Percentiles rank a stretch among this genome's conserved stretches.
These are phyloP conservation scores for Paedocypris micromegethes DNA, from an alignment of 2,797 vertebrate species.

Conservation along the genomic window DNA sequence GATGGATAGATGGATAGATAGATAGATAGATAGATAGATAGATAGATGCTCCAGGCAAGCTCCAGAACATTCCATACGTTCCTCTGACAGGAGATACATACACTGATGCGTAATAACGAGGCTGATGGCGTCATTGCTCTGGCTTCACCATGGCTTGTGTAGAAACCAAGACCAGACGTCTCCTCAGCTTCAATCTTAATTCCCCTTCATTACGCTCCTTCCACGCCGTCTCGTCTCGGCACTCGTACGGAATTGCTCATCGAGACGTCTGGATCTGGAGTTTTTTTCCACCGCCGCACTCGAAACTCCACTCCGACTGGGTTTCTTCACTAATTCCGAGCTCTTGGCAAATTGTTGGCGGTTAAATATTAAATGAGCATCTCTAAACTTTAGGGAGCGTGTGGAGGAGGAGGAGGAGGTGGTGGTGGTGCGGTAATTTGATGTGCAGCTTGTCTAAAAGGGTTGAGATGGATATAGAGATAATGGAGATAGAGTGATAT, in stretches of 20 bases:
- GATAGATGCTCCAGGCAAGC: no score
- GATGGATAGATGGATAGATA: no score
- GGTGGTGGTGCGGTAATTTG: slow-evolving; percentile 32
- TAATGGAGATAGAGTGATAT: no score
- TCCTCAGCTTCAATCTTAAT: slow-evolving; percentile 61
- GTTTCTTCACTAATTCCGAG: slow-evolving; percentile 35
- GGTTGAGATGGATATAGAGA: no score
- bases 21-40: no score
- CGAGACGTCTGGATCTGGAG: slow-evolving; percentile 44
- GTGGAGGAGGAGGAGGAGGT: slow-evolving; percentile 26
- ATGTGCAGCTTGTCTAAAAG: slow-evolving; percentile 27
- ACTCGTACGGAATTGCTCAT: slow-evolving; percentile 47
- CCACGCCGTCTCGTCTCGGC: slow-evolving; percentile 40
- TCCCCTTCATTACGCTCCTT: slow-evolving; percentile 63
- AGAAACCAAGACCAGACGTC: slow-evolving; percentile 57
- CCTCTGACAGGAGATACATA: slow-evolving; percentile 46
- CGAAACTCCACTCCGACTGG: slow-evolving; percentile 4
- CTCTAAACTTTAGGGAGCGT: slow-evolving; percentile 31
- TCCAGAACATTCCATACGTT: no score
- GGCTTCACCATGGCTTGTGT: slow-evolving; percentile 58
- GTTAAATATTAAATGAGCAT: slow-evolving; percentile 46
- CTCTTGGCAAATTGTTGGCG: slow-evolving; percentile 43
- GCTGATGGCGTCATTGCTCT: slow-evolving; percentile 59
- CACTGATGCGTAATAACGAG: slow-evolving; percentile 65
- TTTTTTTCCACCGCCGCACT: slow-evolving; percentile 7